Conservation (phyloP, 1,140 invertebrate species). For the Zelostemma sp. region DNA sequence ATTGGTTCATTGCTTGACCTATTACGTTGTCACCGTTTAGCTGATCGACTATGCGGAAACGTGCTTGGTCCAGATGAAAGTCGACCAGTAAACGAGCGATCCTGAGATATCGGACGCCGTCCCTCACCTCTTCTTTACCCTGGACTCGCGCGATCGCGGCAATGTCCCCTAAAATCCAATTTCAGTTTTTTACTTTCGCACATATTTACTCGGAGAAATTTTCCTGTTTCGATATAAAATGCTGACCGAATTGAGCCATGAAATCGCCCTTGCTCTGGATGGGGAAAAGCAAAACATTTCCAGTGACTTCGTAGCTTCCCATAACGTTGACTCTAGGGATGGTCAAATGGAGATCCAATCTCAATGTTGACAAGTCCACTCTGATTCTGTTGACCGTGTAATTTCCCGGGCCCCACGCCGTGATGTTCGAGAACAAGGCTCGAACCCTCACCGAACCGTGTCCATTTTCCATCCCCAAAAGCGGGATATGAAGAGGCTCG, state of each 20-base stretch:
- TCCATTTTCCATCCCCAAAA: slow-evolving; percentile 81
- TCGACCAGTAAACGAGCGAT: slow-evolving; percentile 78
- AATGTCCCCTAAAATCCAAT: slow-evolving; percentile 73
- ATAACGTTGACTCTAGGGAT: slow-evolving; percentile 80
- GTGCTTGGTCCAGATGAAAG: slow-evolving; percentile 77
- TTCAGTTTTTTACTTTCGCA: slow-evolving; percentile 18
- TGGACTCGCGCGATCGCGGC: slow-evolving; percentile 78
- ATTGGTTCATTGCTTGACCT: slow-evolving; percentile 86
- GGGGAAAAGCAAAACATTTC: slow-evolving; percentile 81
- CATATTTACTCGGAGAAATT: too few relatives aligned
- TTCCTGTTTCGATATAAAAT: too few relatives aligned
- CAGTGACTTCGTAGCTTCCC: slow-evolving; percentile 80
- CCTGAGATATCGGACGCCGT: slow-evolving; percentile 76
- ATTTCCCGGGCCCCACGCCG: slow-evolving; percentile 79
- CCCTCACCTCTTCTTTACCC: slow-evolving; percentile 74
- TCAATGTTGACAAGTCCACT: slow-evolving; percentile 75
- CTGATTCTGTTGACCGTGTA: slow-evolving; percentile 73
- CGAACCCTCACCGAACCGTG: slow-evolving; percentile 79
- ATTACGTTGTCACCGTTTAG: slow-evolving; percentile 82
- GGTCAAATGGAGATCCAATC: slow-evolving; percentile 77
- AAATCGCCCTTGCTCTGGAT: slow-evolving; percentile 82
- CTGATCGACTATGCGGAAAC: slow-evolving; percentile 79
- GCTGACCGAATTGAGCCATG: slow-evolving; percentile 82
- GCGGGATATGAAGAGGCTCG: slow-evolving; percentile 78
- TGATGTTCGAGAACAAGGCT: slow-evolving; percentile 79